Conservation (phyloP, 1,140 invertebrate species). For the Drosophila kurseongensis region DNA sequence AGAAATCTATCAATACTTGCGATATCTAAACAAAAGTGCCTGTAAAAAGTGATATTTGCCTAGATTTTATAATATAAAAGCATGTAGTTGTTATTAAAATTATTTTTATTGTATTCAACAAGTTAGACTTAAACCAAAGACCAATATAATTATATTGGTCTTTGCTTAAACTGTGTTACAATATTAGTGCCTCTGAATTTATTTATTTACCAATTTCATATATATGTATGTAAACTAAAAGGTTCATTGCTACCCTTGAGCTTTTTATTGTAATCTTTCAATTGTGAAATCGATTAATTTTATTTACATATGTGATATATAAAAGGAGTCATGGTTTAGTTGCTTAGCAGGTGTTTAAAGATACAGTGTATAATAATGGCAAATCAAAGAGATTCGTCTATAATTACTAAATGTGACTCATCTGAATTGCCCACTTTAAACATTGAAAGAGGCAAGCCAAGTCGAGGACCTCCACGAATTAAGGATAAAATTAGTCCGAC, state of each 20-base stretch:
- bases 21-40: not conserved
- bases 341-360: not conserved
- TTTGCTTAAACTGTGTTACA: no score
- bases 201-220: no score
- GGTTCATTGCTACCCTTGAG: not conserved
- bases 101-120: no score
- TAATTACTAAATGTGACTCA: not conserved
- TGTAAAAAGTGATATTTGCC: not conserved
- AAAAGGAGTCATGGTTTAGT: not conserved
- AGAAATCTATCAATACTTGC: slow-evolving; percentile 21
- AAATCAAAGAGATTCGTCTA: not conserved
- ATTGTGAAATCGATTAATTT: not conserved
- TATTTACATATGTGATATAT: not conserved
- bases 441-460: not conserved
- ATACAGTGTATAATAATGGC: not conserved
- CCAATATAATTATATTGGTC: no score
- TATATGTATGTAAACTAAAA: no score
- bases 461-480: not conserved
- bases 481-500: not conserved
- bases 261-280: not conserved
- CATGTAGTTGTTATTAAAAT: not conserved
- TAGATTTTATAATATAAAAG: not conserved
- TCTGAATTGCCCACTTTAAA: not conserved
- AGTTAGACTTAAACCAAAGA: no score
- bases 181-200: no score